Conservation (phyloP, 2,797 vertebrate genomes). For the Ciconia nigra region DNA sequence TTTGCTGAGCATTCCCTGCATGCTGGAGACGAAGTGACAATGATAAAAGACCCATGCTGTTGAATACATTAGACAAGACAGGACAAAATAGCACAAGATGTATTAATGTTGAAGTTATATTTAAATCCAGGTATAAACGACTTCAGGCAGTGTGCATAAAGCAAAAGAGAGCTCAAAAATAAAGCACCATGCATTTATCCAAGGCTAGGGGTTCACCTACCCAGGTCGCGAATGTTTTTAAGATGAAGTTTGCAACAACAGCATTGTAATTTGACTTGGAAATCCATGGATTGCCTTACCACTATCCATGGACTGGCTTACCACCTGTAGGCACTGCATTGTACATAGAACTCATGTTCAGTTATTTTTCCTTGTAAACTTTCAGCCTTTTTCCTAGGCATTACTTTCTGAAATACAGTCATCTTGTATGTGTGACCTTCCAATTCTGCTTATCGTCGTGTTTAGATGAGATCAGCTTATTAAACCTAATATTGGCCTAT, state of each 20-base stretch:
- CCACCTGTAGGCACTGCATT: background rate
- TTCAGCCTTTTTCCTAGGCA: background rate
- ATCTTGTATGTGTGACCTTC: background rate
- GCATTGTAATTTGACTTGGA: background rate
- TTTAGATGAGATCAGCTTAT: background rate
- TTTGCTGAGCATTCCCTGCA: constrained; percentile 4
- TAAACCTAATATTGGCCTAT: background rate
- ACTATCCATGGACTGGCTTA: background rate
- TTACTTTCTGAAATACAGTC: background rate
- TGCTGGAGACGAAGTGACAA: constrained; percentile 54
- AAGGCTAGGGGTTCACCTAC: background rate
- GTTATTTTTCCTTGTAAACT: background rate
- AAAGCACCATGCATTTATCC: background rate
- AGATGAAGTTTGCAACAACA: background rate
- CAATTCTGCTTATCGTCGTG: background rate
- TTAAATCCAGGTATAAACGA: constrained; percentile 44
- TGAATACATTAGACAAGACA: constrained; percentile 70
- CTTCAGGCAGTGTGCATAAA: background rate
- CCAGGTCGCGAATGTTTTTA: background rate
- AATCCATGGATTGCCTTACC: background rate
- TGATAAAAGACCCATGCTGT: constrained; percentile 58
- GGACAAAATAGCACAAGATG: constrained; percentile 56
- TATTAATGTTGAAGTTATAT: constrained; percentile 67
- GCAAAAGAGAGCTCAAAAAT: background rate
- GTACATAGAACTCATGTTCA: background rate